These are phyloP conservation scores for Anastrepha obliqua DNA, from an alignment of 1,140 invertebrate species.

Conservation along the genomic window DNA sequence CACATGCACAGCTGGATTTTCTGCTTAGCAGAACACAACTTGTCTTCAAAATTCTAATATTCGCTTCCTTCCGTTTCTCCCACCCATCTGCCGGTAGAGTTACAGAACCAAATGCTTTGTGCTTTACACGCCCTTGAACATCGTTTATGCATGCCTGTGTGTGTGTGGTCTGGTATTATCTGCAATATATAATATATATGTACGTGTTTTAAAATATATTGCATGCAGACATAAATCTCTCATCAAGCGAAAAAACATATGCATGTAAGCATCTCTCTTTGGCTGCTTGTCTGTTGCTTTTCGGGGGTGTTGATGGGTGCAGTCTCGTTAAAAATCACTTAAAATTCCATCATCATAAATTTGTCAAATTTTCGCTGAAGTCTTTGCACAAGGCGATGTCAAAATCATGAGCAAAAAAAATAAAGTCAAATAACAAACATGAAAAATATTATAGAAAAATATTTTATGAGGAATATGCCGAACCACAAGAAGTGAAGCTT, in stretches of 20 bases:
- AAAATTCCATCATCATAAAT: conserved; percentile 75
- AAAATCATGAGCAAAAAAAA: neutral
- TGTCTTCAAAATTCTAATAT: neutral
- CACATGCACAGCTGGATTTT: no score
- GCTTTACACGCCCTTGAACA: no score
- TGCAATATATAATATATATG: neutral
- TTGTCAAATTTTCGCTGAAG: conserved; percentile 64
- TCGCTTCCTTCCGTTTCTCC: no score
- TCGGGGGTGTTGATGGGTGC: neutral
- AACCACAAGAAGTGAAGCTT: no score
- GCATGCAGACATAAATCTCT: conserved; percentile 15
- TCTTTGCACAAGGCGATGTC: neutral
- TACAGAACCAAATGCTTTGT: no score
- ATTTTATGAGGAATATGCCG: neutral
- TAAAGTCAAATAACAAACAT: neutral
- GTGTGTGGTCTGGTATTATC: neutral
- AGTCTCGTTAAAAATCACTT: conserved; percentile 74
- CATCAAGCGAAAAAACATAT: neutral
- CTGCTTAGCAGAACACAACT: neutral
- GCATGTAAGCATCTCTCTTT: neutral
- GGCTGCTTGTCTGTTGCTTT: neutral
- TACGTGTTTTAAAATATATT: neutral
- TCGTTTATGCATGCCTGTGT: neutral
- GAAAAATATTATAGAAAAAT: neutral
- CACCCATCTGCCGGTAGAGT: no score